phyloP scores from a whole-genome alignment of 2,113 vertebrate genomes.

The Otus sunia region DNA sequence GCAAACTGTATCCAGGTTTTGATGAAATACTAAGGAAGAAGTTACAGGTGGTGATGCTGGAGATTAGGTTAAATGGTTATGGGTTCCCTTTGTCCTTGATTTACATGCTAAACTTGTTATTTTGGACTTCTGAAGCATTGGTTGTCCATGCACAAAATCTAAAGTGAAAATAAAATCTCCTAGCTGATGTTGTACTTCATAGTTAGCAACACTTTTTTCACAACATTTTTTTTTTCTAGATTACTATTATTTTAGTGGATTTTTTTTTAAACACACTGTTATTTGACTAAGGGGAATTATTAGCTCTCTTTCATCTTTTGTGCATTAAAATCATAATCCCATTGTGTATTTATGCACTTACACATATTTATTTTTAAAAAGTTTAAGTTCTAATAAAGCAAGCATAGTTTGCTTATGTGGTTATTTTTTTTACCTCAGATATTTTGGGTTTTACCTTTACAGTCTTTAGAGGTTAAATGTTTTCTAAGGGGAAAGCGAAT shows the following conservation, averaged over 20 bases:
- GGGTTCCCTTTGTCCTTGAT: neutral
- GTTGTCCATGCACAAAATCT: neutral
- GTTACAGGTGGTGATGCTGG: neutral
- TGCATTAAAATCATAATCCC: neutral
- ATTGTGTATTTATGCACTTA: neutral
- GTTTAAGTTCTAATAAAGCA: neutral
- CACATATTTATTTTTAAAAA: neutral
- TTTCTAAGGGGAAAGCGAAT: neutral
- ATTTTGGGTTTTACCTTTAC: neutral
- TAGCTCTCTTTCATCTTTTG: neutral
- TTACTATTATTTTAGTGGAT: neutral
- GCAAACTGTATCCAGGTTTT: neutral
- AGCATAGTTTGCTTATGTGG: neutral
- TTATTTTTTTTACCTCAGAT: neutral
- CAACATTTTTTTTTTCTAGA: neutral
- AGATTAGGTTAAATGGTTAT: neutral
- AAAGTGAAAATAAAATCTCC: neutral
- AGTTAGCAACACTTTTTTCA: neutral
- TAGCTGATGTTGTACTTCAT: neutral
- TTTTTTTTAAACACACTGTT: neutral
- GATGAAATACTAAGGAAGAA: neutral
- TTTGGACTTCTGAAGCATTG: neutral
- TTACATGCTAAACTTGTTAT: neutral
- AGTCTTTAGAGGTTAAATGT: neutral
- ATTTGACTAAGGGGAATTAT: neutral